Evolutionary conservation across 2,113 vertebrate species (phyloP).

Genomic region (Damaliscus lunatus): DNA sequence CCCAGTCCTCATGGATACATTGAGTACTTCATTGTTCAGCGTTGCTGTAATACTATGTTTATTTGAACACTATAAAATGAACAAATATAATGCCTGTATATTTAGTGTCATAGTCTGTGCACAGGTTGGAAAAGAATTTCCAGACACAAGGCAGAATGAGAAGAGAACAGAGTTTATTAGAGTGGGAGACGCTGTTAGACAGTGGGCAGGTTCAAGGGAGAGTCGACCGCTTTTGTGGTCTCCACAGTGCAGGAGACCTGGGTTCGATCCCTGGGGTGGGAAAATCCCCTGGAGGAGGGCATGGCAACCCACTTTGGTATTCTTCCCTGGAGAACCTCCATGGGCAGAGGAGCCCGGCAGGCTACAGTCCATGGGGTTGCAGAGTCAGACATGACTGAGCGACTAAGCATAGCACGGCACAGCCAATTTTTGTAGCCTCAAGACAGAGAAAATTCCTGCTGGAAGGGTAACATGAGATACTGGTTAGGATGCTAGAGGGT

Average conservation of each 20-base stretch:
- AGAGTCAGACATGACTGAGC: background rate
- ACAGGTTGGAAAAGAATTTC: background rate
- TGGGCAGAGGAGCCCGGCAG: background rate
- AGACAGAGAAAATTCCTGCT: background rate
- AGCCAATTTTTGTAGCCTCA: background rate
- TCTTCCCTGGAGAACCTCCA: background rate
- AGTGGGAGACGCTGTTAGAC: background rate
- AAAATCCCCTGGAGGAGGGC: background rate
- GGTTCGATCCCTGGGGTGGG: background rate
- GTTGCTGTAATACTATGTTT: background rate
- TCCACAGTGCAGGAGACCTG: background rate
- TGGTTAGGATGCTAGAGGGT: background rate
- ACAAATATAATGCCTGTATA: background rate
- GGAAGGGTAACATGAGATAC: background rate
- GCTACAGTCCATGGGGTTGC: background rate
- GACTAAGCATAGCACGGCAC: background rate
- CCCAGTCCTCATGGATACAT: background rate
- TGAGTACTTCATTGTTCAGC: background rate
- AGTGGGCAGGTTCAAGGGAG: background rate
- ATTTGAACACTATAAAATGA: background rate
- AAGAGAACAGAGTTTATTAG: background rate
- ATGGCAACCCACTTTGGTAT: background rate
- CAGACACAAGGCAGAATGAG: background rate
- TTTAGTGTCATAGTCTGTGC: background rate
- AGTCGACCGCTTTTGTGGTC: background rate